Percentiles rank a stretch among this genome's conserved stretches.
phyloP scores from a whole-genome alignment of 2,113 vertebrate genomes.

The Bombycilla garrulus region DNA sequence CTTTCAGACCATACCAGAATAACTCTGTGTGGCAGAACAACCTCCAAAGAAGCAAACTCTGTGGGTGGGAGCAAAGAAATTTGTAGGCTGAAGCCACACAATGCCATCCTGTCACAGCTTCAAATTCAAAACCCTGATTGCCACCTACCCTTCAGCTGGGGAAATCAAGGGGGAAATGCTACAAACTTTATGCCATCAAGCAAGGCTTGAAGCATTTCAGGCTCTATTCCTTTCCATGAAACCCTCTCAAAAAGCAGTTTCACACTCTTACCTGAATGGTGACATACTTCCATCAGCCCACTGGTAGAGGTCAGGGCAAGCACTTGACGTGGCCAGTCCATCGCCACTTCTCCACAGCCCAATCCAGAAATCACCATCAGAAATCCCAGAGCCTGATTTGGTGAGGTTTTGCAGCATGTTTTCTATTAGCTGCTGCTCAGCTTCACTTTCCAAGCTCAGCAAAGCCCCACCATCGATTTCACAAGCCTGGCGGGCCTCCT shows the following conservation, averaged over 20 bases:
- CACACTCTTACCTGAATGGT: constrained; percentile 79
- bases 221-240: background rate
- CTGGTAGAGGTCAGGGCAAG: constrained; percentile 86
- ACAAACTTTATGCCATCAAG: background rate
- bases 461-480: constrained; percentile 84
- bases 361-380: constrained; percentile 98
- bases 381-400: constrained; percentile 78
- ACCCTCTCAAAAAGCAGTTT: background rate
- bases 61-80: background rate
- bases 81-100: background rate
- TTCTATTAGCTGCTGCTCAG: constrained; percentile 87
- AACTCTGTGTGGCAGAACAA: background rate
- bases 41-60: background rate
- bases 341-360: constrained; percentile 85
- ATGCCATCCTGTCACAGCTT: background rate
- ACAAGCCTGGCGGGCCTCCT: constrained; percentile 86
- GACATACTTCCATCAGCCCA: constrained; percentile 88
- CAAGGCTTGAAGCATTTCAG: background rate
- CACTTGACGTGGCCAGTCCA: constrained; percentile 68
- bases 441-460: constrained; percentile 82
- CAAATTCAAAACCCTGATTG: background rate
- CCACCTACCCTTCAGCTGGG: background rate
- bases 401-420: constrained; percentile 84
- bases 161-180: background rate
- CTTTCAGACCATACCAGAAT: background rate